Percentiles rank a stretch among this genome's conserved stretches.
phyloP scores from a whole-genome alignment of 2,113 vertebrate species.

The Copsychus sechellarum region DNA sequence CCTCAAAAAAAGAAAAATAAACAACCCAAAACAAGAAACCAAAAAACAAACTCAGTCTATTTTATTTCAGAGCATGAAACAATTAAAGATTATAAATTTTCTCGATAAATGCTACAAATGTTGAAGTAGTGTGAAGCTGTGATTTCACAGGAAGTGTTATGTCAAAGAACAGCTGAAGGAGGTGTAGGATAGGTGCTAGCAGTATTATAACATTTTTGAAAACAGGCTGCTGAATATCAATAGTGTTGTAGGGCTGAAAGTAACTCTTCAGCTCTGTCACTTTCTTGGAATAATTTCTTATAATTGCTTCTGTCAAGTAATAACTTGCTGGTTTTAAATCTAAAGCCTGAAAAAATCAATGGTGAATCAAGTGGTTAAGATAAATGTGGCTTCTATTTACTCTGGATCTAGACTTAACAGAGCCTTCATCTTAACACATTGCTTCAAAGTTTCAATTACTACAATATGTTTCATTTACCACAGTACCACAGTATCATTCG shows the following conservation, averaged over 20 bases:
- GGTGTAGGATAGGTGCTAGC: background rate
- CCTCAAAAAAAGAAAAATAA: fast-evolving
- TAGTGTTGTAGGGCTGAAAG: background rate
- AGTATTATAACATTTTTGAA: background rate
- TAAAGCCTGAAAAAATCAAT: background rate
- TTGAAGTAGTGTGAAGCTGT: background rate
- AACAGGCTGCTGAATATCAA: background rate
- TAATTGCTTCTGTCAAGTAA: background rate
- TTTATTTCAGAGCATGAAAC: background rate
- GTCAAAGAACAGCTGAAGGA: background rate
- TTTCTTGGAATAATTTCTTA: background rate
- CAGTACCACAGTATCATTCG: background rate
- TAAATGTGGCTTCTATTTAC: background rate
- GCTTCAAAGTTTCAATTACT: background rate
- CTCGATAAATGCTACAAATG: background rate
- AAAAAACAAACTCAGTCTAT: background rate
- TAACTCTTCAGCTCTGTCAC: background rate
- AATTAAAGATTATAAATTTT: background rate
- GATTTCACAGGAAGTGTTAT: background rate
- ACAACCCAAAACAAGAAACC: fast-evolving
- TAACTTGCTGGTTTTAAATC: background rate
- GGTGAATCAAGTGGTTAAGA: background rate
- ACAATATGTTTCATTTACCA: background rate
- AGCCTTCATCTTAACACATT: background rate
- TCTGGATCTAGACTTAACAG: background rate